A percentile compares a stretch with the other conserved stretches of the same genome.
Conservation (phyloP, 2,113 vertebrate species). For the Peromyscus maniculatus region DNA sequence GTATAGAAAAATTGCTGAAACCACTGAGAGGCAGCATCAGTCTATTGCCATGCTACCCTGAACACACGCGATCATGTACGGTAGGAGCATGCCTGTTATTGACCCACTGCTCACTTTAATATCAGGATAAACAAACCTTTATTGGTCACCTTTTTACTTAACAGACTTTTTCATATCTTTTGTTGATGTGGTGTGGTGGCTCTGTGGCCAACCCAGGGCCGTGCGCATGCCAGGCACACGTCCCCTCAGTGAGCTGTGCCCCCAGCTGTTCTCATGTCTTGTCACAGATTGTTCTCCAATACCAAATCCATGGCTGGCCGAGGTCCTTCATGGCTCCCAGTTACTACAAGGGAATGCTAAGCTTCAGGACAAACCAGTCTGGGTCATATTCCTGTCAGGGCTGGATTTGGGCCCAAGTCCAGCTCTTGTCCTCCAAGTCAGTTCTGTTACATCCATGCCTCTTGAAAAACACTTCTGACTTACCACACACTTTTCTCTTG, state of each 20-base stretch:
- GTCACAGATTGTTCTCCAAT: not conserved
- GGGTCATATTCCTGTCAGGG: not conserved
- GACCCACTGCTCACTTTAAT: not conserved
- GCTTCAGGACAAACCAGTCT: not conserved
- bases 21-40: not conserved
- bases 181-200: not conserved
- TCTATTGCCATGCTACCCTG: not conserved
- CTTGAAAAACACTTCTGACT: slow-evolving; percentile 31
- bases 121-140: not conserved
- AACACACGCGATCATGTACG: not conserved
- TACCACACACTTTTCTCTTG: slow-evolving; percentile 15
- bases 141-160: not conserved
- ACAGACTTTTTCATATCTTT: not conserved
- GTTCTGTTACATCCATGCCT: not conserved
- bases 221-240: not conserved
- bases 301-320: not conserved
- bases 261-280: not conserved
- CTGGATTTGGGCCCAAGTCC: slow-evolving; percentile 15
- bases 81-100: not conserved
- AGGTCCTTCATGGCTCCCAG: not conserved
- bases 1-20: not conserved
- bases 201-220: not conserved
- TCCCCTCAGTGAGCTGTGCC: not conserved
- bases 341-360: slow-evolving; percentile 15
- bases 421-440: slow-evolving; percentile 11